Evolutionary conservation across 2,888 invertebrate species (phyloP), one percentile per base, ranked within the genome.

Genomic region (Scelioninae gen. 1): DNA sequence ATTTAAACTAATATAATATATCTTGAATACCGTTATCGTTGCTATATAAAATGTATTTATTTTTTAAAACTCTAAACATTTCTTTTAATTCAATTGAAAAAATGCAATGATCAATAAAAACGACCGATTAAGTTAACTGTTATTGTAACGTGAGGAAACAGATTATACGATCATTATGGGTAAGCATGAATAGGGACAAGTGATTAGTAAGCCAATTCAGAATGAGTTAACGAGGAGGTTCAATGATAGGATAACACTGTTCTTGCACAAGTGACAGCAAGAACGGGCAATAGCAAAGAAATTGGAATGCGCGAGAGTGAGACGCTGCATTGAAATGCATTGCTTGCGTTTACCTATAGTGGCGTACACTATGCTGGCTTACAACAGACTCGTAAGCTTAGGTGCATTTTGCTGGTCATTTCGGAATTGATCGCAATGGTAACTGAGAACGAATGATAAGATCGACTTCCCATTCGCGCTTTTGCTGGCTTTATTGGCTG

Each of bases 251-350:
- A 45, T 13, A 8, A 45, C 87, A 23, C 49, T 23, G 45, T 45
- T 45, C 15, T 43, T 29, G 31, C 45, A 1, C 4, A 34, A 15
- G 15, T 13, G 43, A 10, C n/a, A 32, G 43, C n/a, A 43, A 40
- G 55, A 49, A 43, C 34, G 38, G 10, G 32, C 60, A 23, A n/a
- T 8, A 29, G 31, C 13, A 53, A 32, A 29, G 47, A 47, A 55
- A 32, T 32, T 55, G 53, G 63, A 69, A 16, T 34, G 11, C n/a
- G 75, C 72, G 72, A 47, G 47, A 62, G 75, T 23, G 71, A 16
- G 53, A 65, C 60, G 84, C 66, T 76, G 83, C 84, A 45, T 85
- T 87, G 87, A 85, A 88, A 88, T 85, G 85, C 86, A 87, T 87
- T 83, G 85, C 38, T 38, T 10, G 15, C 13, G 45, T 45, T 45